phyloP scores from a whole-genome alignment of 2,888 invertebrate species.

The Frankliniella intonsa region DNA sequence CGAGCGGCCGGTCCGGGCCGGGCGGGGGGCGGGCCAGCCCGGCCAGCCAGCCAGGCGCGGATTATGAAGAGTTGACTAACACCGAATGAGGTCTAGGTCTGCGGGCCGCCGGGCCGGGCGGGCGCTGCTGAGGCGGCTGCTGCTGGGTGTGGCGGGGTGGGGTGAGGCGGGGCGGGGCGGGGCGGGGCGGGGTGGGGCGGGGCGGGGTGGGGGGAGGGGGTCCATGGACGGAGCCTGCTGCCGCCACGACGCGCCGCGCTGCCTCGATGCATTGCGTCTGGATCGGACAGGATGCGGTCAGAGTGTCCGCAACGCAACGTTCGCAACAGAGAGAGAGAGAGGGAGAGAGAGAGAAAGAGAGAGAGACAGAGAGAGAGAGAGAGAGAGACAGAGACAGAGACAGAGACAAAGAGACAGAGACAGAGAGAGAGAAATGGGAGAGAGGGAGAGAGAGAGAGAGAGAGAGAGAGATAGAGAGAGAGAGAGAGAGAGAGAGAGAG shows the following conservation, averaged over 20 bases:
- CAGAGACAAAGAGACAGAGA: not conserved
- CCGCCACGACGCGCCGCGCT: not conserved
- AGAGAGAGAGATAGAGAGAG: not conserved
- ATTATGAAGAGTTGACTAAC: constrained; percentile 27
- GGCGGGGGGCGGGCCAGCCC: too few species aligned
- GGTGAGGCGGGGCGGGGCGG: not conserved
- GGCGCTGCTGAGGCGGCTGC: not conserved
- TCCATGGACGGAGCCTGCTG: not conserved
- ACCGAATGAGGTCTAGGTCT: constrained; percentile 26
- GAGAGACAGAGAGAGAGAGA: not conserved
- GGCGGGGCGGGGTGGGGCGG: not conserved
- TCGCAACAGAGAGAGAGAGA: not conserved
- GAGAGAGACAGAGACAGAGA: not conserved
- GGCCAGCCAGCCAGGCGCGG: not conserved
- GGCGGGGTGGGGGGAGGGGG: not conserved
- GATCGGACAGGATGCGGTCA: constrained; percentile 4
- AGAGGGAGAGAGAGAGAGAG: not conserved
- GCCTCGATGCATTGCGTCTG: not conserved
- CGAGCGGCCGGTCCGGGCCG: too few species aligned
- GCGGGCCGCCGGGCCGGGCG: not conserved
- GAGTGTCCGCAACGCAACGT: not conserved
- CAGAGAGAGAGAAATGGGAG: too few species aligned
- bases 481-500: too few species aligned
- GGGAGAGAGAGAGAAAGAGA: not conserved
- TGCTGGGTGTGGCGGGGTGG: not conserved